phyloP scores from a whole-genome alignment of 2,797 vertebrate species.

The Kryptolebias ocellatus region DNA sequence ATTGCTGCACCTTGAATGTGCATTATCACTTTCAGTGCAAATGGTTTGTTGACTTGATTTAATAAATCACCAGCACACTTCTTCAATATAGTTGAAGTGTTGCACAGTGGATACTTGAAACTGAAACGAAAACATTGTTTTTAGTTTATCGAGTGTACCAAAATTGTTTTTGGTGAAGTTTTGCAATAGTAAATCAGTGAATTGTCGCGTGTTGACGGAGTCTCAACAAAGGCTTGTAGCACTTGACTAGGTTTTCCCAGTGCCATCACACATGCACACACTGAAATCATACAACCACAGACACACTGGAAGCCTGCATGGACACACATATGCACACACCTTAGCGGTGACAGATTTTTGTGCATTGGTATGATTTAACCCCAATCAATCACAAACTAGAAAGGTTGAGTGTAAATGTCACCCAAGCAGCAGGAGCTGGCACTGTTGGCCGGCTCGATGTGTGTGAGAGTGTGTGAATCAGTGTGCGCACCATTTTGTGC shows the following conservation, averaged over 20 bases:
- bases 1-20: neutral
- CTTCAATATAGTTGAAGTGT: neutral
- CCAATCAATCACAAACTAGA: constrained; percentile 74
- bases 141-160: neutral
- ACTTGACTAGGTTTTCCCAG: constrained; percentile 21
- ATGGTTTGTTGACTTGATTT: constrained; percentile 6
- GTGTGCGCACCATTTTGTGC: constrained; percentile 47
- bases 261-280: constrained; percentile 1
- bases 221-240: constrained; percentile 28
- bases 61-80: neutral
- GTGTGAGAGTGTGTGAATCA: constrained; percentile 35
- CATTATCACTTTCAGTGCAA: neutral
- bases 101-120: neutral
- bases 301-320: constrained; percentile 6
- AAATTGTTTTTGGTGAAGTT: constrained; percentile 17
- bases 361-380: constrained; percentile 74
- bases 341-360: constrained; percentile 68
- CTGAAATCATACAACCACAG: constrained; percentile 6
- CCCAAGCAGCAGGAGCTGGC: constrained; percentile 75
- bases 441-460: constrained; percentile 57
- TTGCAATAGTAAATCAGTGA: constrained; percentile 10
- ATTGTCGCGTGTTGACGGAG: constrained; percentile 16
- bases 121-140: constrained; percentile 7
- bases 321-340: constrained; percentile 38
- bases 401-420: constrained; percentile 78